These are phyloP conservation scores for Copidosoma floridanum DNA, from an alignment of 1,140 invertebrate genomes.

Conservation along the genomic window DNA sequence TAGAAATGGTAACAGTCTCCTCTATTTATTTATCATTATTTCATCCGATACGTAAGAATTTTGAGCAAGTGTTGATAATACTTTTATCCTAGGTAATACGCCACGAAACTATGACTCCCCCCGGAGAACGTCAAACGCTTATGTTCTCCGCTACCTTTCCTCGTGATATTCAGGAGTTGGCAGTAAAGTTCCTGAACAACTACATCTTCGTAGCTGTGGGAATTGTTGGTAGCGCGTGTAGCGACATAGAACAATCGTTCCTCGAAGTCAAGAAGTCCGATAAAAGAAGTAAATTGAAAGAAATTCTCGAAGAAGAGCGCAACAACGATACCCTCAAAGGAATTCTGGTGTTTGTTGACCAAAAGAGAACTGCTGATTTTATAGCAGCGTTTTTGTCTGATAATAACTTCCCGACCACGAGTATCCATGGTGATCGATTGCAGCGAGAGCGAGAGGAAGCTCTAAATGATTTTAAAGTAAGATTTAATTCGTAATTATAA, in stretches of 20 bases:
- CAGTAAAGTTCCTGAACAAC: conserved; percentile 70
- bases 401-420: conserved; percentile 72
- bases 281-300: conserved; percentile 72
- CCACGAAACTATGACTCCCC: conserved; percentile 71
- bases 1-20: conserved; percentile 11
- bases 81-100: conserved; percentile 53
- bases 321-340: conserved; percentile 55
- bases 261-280: conserved; percentile 70
- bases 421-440: conserved; percentile 89
- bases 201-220: conserved; percentile 87
- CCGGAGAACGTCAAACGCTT: conserved; percentile 70
- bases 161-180: conserved; percentile 75
- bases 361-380: conserved; percentile 86
- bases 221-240: conserved; percentile 84
- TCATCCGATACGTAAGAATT: too few species aligned
- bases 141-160: conserved; percentile 96
- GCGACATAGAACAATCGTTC: conserved; percentile 85
- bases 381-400: conserved; percentile 75
- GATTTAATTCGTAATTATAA: too few species aligned
- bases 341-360: conserved; percentile 87
- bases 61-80: too few species aligned
- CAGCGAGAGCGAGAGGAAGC: conserved; percentile 89
- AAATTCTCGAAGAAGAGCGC: conserved; percentile 64
- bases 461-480: conserved; percentile 72
- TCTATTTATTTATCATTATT: neutral